Base-by-base conservation (phyloP, 2,797 vertebrate species). In the Odontamblyopus lacepedii region DNA sequence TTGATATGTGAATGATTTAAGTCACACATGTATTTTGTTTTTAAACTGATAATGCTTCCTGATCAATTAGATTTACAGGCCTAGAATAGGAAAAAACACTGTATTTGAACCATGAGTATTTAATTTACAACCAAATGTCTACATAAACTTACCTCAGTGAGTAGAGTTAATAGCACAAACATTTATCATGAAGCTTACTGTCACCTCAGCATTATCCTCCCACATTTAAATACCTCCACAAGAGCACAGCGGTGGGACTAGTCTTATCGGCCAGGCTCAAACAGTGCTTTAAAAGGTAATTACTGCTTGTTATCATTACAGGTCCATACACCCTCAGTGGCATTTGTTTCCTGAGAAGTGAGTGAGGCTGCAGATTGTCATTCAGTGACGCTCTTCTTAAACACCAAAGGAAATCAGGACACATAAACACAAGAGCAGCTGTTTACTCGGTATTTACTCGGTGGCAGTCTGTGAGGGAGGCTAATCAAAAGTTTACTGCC, bases 401-500 rank as follows among this genome's bases (percentile, higher is more conserved):
- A 67, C 60, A 63, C 70, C 74, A 78, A 23, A 78, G 67, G 61
- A 84, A 87, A 70, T 77, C 74, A 79, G 73, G 67, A 30, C 64
- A 67, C 11, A 75, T 3, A 35, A 73, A 59, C 29, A 68, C 71
- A 76, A 72, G 23, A 32, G 57, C 76, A 84, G 78, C 72, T 82
- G 77, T 67, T 74, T 63, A 6, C 63, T 63, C 84, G 81, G 26
- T 70, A 50, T 72, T 70, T 75, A 74, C 35, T 23, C 27, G 70
- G 61, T 50, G 70, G 56, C 16, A n/a, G 64, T 80, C 50, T 9
- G 71, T 83, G 83, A 72, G 71, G 79, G 55, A 44, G 83, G 86
- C 85, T 73, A 67, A 89, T 91, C 85, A 81, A 89, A 91, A 74
- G 64, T 88, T 81, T 86, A 81, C 59, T 60, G 55, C 78, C 48